A percentile compares a stretch with the other conserved stretches of the same genome.
phyloP scores from a whole-genome alignment of 2,797 vertebrate genomes.

The Rhabdomys pumilio region DNA sequence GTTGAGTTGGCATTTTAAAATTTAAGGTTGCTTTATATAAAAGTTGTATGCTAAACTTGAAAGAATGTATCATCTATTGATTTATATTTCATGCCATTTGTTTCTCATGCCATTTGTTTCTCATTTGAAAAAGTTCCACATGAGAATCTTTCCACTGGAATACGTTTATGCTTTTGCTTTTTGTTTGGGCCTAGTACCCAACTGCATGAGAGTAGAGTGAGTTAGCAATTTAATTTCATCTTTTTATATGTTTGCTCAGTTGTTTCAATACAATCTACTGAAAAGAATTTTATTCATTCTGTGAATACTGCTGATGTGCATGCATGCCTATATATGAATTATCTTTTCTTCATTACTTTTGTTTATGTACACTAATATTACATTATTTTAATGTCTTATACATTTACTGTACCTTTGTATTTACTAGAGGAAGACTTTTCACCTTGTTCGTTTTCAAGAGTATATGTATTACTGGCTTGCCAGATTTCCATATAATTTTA shows the following conservation, averaged over 20 bases:
- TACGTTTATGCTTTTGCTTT: background rate
- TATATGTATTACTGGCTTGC: background rate
- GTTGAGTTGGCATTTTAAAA: background rate
- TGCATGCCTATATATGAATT: background rate
- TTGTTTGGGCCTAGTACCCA: background rate
- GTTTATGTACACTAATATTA: background rate
- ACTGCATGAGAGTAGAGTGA: background rate
- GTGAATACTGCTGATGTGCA: background rate
- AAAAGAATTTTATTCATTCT: background rate
- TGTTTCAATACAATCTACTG: background rate
- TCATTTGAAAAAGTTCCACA: background rate
- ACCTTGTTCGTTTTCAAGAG: background rate
- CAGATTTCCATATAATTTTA: background rate
- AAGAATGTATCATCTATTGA: background rate
- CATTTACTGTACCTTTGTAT: background rate
- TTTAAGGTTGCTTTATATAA: slow-evolving; percentile 9
- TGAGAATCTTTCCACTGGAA: background rate
- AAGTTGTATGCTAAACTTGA: background rate
- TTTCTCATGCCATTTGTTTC: background rate
- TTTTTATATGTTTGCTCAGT: background rate
- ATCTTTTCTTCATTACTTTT: background rate
- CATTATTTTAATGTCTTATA: background rate
- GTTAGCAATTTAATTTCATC: background rate
- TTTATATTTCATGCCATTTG: slow-evolving; percentile 1
- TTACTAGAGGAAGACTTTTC: background rate